Evolutionary conservation across 2,113 vertebrate species (phyloP).

Genomic region (Corythornis vintsioides): DNA sequence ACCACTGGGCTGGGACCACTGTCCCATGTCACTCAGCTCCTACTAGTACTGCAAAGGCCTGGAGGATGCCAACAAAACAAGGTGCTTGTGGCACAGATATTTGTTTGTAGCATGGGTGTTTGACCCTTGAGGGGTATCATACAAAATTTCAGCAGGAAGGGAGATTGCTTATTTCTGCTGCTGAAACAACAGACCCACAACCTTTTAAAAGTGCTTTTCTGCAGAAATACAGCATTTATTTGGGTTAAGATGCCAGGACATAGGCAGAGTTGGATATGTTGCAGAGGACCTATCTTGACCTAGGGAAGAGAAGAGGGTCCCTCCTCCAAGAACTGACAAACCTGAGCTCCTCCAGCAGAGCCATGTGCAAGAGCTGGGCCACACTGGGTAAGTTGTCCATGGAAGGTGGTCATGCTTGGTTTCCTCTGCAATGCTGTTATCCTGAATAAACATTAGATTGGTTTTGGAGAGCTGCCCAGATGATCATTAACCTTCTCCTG

Average conservation of each 20-base stretch:
- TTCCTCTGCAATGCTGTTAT: constrained; percentile 63
- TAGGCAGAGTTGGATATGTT: neutral
- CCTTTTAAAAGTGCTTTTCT: neutral
- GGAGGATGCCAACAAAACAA: neutral
- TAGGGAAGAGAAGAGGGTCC: neutral
- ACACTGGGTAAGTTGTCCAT: neutral
- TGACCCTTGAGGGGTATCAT: neutral
- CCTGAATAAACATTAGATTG: constrained; percentile 65
- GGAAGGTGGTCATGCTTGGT: constrained; percentile 36
- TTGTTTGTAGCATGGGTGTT: neutral
- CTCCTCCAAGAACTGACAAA: neutral
- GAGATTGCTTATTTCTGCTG: accelerated
- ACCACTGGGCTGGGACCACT: neutral
- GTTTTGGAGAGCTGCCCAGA: constrained; percentile 57
- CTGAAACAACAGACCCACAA: neutral
- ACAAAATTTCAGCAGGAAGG: neutral
- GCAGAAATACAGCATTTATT: neutral
- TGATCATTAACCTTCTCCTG: constrained; percentile 64
- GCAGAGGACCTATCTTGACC: neutral
- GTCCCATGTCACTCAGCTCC: neutral
- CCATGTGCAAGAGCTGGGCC: neutral
- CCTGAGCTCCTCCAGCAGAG: neutral
- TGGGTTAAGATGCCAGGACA: neutral
- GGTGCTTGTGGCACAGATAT: neutral
- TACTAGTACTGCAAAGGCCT: neutral